Evolutionary conservation across 2,888 invertebrate genomes (phyloP).

Genomic region (Lampropteryx suffumata): DNA sequence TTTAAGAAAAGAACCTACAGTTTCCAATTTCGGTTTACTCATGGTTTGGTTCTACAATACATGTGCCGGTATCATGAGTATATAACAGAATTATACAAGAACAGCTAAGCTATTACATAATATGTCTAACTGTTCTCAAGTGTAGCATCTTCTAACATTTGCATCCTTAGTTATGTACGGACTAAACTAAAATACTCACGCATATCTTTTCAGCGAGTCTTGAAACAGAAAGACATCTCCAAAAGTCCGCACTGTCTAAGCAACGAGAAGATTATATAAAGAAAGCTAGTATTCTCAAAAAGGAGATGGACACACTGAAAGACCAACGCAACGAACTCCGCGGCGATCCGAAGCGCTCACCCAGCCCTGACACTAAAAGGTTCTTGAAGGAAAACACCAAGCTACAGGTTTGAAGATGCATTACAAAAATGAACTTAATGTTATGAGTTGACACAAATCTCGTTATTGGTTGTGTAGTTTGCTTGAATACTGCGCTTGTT

Average conservation of each 20-base stretch:
- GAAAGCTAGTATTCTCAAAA: constrained; percentile 87
- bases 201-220: constrained; percentile 81
- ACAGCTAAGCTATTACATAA: too few species aligned
- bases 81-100: too few species aligned
- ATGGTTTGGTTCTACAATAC: constrained; percentile 13
- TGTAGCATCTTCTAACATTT: too few species aligned
- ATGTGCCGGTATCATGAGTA: neutral
- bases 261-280: constrained; percentile 92
- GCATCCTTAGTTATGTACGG: constrained; percentile 28
- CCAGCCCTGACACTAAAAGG: constrained; percentile 89
- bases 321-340: constrained; percentile 90
- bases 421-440: constrained; percentile 12
- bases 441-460: constrained; percentile 9
- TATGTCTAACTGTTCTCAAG: too few species aligned
- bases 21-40: neutral
- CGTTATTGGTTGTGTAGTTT: constrained; percentile 15
- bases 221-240: constrained; percentile 91
- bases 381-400: constrained; percentile 93
- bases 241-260: constrained; percentile 90
- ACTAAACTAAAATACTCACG: constrained; percentile 1
- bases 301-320: constrained; percentile 90
- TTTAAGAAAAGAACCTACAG: neutral
- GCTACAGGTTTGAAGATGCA: constrained; percentile 86
- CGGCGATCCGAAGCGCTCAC: constrained; percentile 85
- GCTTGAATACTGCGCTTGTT: constrained; percentile 19